These are phyloP conservation scores for Caenorhabditis japonica DNA, from an alignment of 2,888 invertebrate species.

Conservation along the genomic window DNA sequence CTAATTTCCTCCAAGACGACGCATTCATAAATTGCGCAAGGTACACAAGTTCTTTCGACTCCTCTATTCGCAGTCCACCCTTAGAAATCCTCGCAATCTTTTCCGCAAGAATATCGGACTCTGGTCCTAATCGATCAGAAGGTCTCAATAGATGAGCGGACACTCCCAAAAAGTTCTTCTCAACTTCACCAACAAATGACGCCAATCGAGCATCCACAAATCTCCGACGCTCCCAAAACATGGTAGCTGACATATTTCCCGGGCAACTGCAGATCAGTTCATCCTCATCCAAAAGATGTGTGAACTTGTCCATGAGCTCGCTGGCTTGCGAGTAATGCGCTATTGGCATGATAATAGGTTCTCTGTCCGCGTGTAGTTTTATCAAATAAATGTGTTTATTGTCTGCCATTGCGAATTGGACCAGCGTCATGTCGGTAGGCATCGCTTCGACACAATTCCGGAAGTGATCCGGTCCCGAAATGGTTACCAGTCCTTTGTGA, in stretches of 20 bases:
- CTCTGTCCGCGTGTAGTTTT: slow-evolving; percentile 47
- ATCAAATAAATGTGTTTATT: slow-evolving; percentile 39
- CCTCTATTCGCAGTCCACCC: slow-evolving; percentile 14
- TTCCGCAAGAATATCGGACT: background rate
- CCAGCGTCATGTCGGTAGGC: slow-evolving; percentile 47
- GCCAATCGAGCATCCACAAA: slow-evolving; percentile 34
- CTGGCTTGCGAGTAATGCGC: slow-evolving; percentile 30
- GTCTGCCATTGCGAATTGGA: slow-evolving; percentile 44
- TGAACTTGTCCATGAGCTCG: slow-evolving; percentile 47
- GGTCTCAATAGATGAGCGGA: slow-evolving; percentile 37
- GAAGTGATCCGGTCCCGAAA: slow-evolving; percentile 19
- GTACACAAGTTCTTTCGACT: slow-evolving; percentile 43
- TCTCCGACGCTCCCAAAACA: slow-evolving; percentile 43
- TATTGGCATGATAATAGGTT: slow-evolving; percentile 54
- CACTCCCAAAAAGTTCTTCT: slow-evolving; percentile 33
- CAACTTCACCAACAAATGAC: slow-evolving; percentile 28
- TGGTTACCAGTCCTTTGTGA: slow-evolving; percentile 28
- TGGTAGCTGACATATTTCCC: slow-evolving; percentile 29
- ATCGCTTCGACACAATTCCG: slow-evolving; percentile 20
- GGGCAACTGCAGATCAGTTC: slow-evolving; percentile 40
- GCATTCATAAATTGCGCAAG: slow-evolving; percentile 25
- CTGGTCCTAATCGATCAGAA: slow-evolving; percentile 18
- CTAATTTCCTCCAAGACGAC: slow-evolving; percentile 25
- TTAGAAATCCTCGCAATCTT: slow-evolving; percentile 16
- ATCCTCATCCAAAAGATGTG: slow-evolving; percentile 30